Evolutionary conservation across 2,888 invertebrate species (phyloP), one percentile per base, ranked within the genome.

Genomic region (Oxycera nigricornis): DNA sequence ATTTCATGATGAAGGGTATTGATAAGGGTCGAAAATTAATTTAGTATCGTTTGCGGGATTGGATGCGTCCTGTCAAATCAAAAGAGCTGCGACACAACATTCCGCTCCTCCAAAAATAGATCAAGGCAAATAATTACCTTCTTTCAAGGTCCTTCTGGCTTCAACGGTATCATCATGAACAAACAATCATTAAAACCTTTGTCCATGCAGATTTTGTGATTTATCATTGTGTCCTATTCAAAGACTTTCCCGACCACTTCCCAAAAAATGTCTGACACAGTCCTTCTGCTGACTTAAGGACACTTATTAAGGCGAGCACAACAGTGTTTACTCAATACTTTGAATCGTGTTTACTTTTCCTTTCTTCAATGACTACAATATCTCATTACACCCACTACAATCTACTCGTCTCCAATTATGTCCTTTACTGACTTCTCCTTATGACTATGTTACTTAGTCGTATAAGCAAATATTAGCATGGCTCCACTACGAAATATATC

Each of bases 381-480:
- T 59, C 59, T 59, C n/a, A 59, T 59, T 59, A 59, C 59, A 30
- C 30, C 7, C 2, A 28, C 59, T 14, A 30, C 22, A 26, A 2
- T 59, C 14, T 28, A 59, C 26, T 59, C 26, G 30, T 30, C 11
- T 22, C 30, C 30, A 14, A 6, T 26, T 59, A 59, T 59, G 59
- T 59, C 28, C 59, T 28, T 59, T 3, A 59, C 22, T 28, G 26
- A 4, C 30, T 28, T 30, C 28, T n/a, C 11, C 59, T 20, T 30
- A 30, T 14, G 2, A 59, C 17, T 28, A 59, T 28, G 30, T 59
- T 14, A 14, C 30, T 14, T 9, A 28, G 28, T 26, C 14, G 59
- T 28, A 30, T 30, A 30, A 59, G 30, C 30, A 59, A 59, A 59
- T 59, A 59, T 59, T 59, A 30, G 22, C 28, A n/a, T 20, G 28